A percentile compares a stretch with the other conserved stretches of the same genome.
phyloP scores from a whole-genome alignment of 2,888 invertebrate species.

The Eupithecia tripunctaria region DNA sequence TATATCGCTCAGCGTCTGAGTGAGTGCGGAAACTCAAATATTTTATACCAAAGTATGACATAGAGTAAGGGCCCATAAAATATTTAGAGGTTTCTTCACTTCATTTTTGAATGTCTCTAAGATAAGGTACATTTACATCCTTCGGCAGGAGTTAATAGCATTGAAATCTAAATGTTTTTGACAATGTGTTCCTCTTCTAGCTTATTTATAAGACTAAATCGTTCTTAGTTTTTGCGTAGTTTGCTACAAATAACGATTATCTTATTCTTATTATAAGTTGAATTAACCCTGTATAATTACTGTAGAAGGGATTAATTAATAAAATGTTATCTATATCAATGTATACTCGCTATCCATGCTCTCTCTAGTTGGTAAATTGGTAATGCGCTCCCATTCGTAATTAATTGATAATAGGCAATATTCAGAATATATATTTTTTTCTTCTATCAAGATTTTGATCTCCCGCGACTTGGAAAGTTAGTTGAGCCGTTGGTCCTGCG shows the following conservation, averaged over 20 bases:
- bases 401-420: too few species aligned
- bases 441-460: too few species aligned
- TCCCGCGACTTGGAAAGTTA: too few species aligned
- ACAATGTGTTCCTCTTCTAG: not conserved
- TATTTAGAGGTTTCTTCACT: not conserved
- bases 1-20: conserved; percentile 39
- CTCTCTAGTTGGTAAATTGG: conserved; percentile 1
- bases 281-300: not conserved
- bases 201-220: too few species aligned
- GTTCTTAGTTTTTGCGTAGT: too few species aligned
- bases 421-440: too few species aligned
- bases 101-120: not conserved
- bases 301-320: not conserved
- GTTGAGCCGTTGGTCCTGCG: too few species aligned
- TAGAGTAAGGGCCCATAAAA: not conserved
- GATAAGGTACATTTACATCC: not conserved
- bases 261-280: not conserved
- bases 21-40: conserved; percentile 14
- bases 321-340: not conserved
- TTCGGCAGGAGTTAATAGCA: not conserved
- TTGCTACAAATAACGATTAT: not conserved
- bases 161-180: not conserved
- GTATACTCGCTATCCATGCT: not conserved
- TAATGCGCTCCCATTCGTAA: conserved; percentile 5
- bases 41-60: conserved; percentile 15